Conservation (phyloP, 2,113 vertebrate species). For the Papio anubis region DNA sequence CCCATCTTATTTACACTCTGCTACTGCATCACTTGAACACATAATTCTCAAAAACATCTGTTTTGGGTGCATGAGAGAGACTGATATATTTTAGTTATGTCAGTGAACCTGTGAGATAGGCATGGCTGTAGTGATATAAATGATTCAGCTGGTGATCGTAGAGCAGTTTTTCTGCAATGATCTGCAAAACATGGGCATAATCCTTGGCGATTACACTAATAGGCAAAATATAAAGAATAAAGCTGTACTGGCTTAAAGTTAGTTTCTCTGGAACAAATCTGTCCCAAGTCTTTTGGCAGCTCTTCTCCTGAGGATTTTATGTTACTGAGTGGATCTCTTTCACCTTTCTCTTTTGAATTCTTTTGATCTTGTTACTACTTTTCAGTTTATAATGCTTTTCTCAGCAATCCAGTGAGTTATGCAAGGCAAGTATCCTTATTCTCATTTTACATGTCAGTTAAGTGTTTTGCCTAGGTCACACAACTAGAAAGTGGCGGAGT, state of each 20-base stretch:
- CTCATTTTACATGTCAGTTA: neutral
- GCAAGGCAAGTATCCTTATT: neutral
- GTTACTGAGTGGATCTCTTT: neutral
- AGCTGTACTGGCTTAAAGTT: neutral
- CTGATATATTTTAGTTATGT: neutral
- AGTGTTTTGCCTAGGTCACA: neutral
- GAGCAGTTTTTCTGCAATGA: slow-evolving; percentile 1
- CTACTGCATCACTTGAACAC: neutral
- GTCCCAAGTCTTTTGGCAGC: neutral
- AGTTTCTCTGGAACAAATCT: neutral
- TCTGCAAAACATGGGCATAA: neutral
- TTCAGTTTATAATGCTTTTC: neutral
- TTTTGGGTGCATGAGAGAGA: neutral
- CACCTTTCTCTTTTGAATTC: neutral
- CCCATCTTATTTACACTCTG: neutral
- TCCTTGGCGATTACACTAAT: neutral
- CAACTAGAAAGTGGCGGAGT: neutral
- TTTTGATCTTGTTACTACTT: neutral
- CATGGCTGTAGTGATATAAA: neutral
- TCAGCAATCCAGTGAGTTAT: neutral
- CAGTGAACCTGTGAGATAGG: neutral
- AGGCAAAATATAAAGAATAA: neutral
- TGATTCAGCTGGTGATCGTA: neutral
- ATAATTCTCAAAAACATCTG: neutral
- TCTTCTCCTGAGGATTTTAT: neutral